Conservation (phyloP, 1,140 invertebrate species). For the Nomia melanderi region DNA sequence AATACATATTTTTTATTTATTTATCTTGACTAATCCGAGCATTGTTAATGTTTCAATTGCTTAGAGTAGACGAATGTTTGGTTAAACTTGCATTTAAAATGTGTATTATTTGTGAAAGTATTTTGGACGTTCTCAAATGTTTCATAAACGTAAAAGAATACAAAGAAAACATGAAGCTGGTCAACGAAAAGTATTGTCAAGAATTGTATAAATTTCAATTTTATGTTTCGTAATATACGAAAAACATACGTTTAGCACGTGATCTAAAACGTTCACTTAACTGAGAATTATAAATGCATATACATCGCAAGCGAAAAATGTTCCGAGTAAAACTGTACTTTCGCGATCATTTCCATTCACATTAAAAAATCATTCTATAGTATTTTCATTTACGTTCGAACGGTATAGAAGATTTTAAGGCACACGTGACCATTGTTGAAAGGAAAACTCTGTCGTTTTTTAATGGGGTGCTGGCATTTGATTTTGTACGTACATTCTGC, state of each 20-base stretch:
- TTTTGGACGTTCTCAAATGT: background rate
- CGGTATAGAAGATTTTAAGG: background rate
- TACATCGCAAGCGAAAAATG: background rate
- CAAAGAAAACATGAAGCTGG: background rate
- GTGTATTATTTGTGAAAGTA: background rate
- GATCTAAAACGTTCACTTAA: background rate
- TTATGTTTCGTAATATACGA: background rate
- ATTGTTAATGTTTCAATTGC: background rate
- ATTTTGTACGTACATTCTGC: slow-evolving; percentile 51
- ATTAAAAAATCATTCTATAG: slow-evolving; percentile 6
- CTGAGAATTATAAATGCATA: background rate
- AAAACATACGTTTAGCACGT: background rate
- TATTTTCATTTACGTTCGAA: slow-evolving; percentile 19
- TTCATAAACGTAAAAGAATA: background rate
- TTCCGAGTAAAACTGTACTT: background rate
- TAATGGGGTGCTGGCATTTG: slow-evolving; percentile 58
- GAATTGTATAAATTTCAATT: slow-evolving; percentile 10
- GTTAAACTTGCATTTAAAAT: slow-evolving; percentile 47
- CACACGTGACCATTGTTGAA: background rate
- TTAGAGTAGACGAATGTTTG: background rate
- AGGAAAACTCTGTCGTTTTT: background rate
- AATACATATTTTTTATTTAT: slow-evolving; percentile 21
- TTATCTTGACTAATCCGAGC: slow-evolving; percentile 16
- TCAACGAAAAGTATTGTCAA: slow-evolving; percentile 7
- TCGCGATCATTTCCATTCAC: background rate